Evolutionary conservation across 2,113 vertebrate genomes (phyloP), one percentile per base, ranked within the genome.

Genomic region (Pseudorectes ferrugineus): DNA sequence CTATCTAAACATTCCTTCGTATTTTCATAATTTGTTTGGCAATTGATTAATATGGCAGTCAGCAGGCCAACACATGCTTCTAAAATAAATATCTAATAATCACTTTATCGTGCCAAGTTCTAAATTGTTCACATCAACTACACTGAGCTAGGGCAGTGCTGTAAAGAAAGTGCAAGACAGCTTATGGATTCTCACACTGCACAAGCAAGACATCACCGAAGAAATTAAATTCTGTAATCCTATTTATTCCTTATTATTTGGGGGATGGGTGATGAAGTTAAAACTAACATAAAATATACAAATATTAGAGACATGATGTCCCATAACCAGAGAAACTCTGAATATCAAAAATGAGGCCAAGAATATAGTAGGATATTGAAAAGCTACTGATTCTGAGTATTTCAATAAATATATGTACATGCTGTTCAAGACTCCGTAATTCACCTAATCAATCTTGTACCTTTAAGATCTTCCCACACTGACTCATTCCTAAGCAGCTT

Each of bases 391-490:
- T 65, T 72, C 33, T 22, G 31, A 48, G 3, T 43, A 84, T 83
- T 86, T 58, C 36, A 68, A 8, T 49, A 95, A 48, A 66, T 8
- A 52, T 15, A 57, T 6, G 29, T 3, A 79, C n/a, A 72, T 22
- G 42, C 14, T 63, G 29, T 46, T 70, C 65, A 81, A 51, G 70
- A 81, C 31, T 51, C 66, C 7, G 18, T 51, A 76, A 73, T 70
- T 48, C n/a, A 68, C 22, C 7, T 57, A 33, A 42, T 36, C 61
- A 20, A 43, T 65, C 40, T 51, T 67, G 6, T 33, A 14, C 46
- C 59, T 81, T 73, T 59, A 76, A 92, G 71, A 85, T 65, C 79
- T 88, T 93, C 75, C 85, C 38, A 86, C 38, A 63, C 15, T 36
- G 51, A 36, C 36, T 82, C 14, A 12, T 35, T 77, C 82, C 48